phyloP scores from a whole-genome alignment of 2,113 vertebrate genomes.

The Plecotus auritus region DNA sequence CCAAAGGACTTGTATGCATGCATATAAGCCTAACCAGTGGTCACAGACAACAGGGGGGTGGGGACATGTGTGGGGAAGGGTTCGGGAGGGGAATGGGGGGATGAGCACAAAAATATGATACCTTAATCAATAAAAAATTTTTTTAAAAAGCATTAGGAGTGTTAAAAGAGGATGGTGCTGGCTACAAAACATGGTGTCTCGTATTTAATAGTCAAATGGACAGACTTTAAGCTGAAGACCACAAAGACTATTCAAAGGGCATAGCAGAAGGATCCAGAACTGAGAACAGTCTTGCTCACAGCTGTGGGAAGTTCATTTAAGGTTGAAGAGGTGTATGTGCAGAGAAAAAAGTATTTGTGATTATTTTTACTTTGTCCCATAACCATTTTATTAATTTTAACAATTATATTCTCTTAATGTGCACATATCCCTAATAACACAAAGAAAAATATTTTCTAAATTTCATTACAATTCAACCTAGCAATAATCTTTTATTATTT shows the following conservation, averaged over 20 bases:
- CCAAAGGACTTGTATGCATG: too few species aligned
- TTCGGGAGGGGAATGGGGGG: too few species aligned
- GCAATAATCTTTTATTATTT: conserved; percentile 5
- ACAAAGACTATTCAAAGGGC: background rate
- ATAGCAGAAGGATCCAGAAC: conserved; percentile 2
- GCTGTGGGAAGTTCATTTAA: background rate
- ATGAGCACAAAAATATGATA: too few species aligned
- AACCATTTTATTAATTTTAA: conserved; percentile 29
- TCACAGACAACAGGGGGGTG: too few species aligned
- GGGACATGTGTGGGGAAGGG: too few species aligned
- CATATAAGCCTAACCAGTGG: too few species aligned
- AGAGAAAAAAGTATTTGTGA: background rate
- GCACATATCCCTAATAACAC: background rate
- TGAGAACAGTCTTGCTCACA: background rate
- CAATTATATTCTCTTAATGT: background rate
- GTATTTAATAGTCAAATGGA: background rate
- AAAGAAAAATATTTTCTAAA: conserved; percentile 32
- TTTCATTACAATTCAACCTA: background rate
- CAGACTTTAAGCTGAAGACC: background rate
- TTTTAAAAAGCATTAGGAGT: background rate
- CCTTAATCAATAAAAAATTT: too few species aligned
- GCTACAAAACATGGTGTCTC: background rate
- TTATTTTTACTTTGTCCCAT: conserved; percentile 23
- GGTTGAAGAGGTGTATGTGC: background rate
- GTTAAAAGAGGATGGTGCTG: background rate